Base-by-base conservation (phyloP, 2,113 vertebrate species). In the Vulpes ferrilata region DNA sequence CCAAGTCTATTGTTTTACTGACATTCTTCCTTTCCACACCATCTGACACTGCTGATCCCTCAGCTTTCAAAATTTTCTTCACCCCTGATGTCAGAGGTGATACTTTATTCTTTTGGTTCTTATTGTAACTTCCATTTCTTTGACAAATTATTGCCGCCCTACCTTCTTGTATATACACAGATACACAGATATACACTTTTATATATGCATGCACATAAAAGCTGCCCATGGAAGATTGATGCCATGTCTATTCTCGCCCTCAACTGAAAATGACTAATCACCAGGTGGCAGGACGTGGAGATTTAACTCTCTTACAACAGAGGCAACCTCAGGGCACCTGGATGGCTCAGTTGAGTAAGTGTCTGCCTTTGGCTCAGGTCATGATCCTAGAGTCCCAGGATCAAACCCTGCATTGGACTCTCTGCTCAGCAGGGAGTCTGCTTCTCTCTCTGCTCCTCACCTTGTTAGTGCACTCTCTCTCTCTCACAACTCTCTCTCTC, bases 61-160 rank as follows among this genome's bases (percentile, higher is more conserved):
- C 78, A 74, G 65, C 78, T 93, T 91, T 79, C 35, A 86, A 95
- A 95, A 43, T 92, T 86, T 87, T 59, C 60, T 84, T 78, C 17
- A 32, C 17, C 32, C 43, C 93, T 87, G 64, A 9, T 20, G 48
- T 84, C 43, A 81, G 15, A 43, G 73, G 82, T 1, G 30, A 27
- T 6, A 35, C 20, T 84, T 55, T 79, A 30, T 1, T 76, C 80
- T 67, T 65, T 32, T 82, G 27, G 16, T 90, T 79, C 20, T 90
- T 64, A 59, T 12, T 65, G 19, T 69, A 25, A 84, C 27, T 90
- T 96, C 12, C 53, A 92, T 43, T 85, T 92, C 53, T 82, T 35
- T 86, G 22, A 90, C 2, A 78, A 64, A 79, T 81, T 83, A 73
- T 13, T 69, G 20, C 5, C 65, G 6, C 55, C 17, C 10, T 2